Evolutionary conservation across 2,113 vertebrate genomes (phyloP), one percentile per base, ranked within the genome.

Genomic region (Holacanthus passer): DNA sequence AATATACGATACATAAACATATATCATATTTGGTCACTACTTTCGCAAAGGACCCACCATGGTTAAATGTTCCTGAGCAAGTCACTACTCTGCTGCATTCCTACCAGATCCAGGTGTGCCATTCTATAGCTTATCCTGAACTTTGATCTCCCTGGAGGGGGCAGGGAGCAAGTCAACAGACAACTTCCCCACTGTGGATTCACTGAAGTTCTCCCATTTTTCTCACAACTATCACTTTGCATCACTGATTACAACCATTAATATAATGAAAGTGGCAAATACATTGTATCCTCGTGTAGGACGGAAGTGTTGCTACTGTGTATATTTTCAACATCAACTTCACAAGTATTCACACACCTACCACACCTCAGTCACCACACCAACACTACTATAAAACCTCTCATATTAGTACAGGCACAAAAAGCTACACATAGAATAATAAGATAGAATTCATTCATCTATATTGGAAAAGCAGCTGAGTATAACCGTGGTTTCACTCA

Each of bases 401-500:
- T 43, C 9, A 10, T 9, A 12, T 62, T 24, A 37, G 10, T 12
- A 24, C 1, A 50, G 50, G 1, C 13, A 16, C 5, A 48, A 32
- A 16, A 47, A 31, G 67, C 29, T 24, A 19, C 17, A 22, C 5
- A 2, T 20, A 20, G 4, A 22, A 67, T 2, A 66, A 16, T 9
- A 10, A 22, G 19, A 70, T n/a, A 59, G 31, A 24, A 52, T 47
- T 69, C 9, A 72, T 67, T 59, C 43, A 41, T 58, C 20, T 16
- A 5, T 12, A 13, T 1, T 32, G 9, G 43, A 67, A 16, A 11
- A 17, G 31, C 45, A 56, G 72, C 52, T 10, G 19, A 69, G 59
- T 73, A 50, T 67, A 22, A 56, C 22, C 29, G 27, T 22, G 4
- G 59, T 63, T 63, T 62, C 67, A 55, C 56, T 55, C 5, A 53